Conservation (phyloP, 2,888 invertebrate genomes). For the Papilio elwesi region DNA sequence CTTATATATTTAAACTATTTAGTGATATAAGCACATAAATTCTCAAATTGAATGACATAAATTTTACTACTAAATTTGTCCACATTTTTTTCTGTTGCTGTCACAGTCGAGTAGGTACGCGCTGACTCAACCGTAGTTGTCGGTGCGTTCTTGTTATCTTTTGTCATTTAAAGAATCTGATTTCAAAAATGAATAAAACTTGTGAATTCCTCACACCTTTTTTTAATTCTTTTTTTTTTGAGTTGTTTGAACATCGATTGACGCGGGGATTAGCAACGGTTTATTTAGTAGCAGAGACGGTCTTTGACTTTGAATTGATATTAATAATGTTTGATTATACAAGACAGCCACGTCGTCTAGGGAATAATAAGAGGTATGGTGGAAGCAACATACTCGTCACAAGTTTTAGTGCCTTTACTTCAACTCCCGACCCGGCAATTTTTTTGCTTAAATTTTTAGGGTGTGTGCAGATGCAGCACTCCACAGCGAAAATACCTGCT, state of each 20-base stretch:
- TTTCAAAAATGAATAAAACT: constrained; percentile 21
- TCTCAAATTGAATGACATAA: neutral
- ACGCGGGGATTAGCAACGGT: constrained; percentile 1
- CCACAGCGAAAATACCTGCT: no score
- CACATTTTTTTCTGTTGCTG: neutral
- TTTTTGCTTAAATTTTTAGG: no score
- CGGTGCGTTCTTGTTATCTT: neutral
- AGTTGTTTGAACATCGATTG: constrained; percentile 26
- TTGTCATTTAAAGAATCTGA: neutral
- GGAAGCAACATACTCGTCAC: no score
- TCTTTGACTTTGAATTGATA: neutral
- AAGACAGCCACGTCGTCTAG: neutral
- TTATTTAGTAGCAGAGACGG: neutral
- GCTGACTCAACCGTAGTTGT: neutral
- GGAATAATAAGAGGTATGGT: no score
- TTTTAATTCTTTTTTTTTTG: neutral
- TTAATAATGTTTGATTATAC: neutral
- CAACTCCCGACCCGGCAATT: no score
- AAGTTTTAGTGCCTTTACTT: no score
- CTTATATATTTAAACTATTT: no score
- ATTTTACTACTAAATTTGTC: neutral
- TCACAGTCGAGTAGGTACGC: neutral
- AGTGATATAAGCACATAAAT: no score
- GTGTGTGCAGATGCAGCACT: no score
- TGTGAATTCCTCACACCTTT: neutral